Evolutionary conservation across 2,113 vertebrate species (phyloP), one percentile per base, ranked within the genome.

Genomic region (Protobothrops mucrosquamatus): DNA sequence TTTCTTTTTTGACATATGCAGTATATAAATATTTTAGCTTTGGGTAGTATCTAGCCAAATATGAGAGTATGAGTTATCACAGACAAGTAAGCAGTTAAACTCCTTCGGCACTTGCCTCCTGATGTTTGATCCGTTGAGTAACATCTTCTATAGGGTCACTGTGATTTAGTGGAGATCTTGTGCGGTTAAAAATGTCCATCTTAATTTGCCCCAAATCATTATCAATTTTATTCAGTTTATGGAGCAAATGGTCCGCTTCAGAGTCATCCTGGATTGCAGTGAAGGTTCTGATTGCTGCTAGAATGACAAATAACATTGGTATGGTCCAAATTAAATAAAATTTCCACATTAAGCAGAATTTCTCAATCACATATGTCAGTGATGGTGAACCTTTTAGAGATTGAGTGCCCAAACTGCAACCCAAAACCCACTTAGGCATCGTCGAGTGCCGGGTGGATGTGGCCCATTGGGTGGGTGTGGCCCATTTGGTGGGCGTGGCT

Each of bases 91-190:
- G 85, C 61, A 24, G 88, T 87, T 69, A 1, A 0, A 29, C 34
- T 0, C 0, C 43, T 34, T 90, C 74, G 52, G 52, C 89, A 88
- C 97, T 96, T 94, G 99, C 99, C 98, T 99, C 97, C 94, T 99
- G 98, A 7, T 98, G 97, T 90, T 95, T 97, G 95, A 99, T 97
- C 94, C 98, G 98, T 23, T 95, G 97, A 93, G 96, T 92, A 57
- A 99, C 96, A 96, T 99, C 99, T 34, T 97, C 97, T 2, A 95
- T 88, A 0, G 98, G 98, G 91, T 98, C 97, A 0, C 4, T 97
- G 94, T 95, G 97, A 96, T 95, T 98, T 94, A 99, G 96, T 5
- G 99, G 98, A 11, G 97, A 94, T 81, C 98, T 97, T 94, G 99
- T 94, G 55, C 97, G 95, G 94, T 92, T 97, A 96, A 98, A 92